phyloP scores from a whole-genome alignment of 2,797 vertebrate species.

The Lagodon rhomboides region DNA sequence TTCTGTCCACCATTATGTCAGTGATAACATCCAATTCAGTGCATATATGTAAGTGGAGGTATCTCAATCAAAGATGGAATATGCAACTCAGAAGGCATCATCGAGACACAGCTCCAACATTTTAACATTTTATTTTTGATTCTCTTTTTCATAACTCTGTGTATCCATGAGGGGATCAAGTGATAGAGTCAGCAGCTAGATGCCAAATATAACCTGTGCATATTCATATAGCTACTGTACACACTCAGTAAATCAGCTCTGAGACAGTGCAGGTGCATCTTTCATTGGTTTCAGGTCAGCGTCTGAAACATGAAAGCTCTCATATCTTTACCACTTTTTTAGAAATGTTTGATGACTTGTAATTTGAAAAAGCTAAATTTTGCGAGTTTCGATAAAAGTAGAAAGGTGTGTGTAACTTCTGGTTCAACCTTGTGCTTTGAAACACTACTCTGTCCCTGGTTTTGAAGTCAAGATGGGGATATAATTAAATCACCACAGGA shows the following conservation, averaged over 20 bases:
- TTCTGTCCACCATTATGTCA: neutral
- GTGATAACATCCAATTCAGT: neutral
- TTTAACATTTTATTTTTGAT: neutral
- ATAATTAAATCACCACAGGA: neutral
- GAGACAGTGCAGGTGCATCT: neutral
- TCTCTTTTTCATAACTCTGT: neutral
- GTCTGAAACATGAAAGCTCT: neutral
- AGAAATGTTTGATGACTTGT: neutral
- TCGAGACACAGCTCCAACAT: neutral
- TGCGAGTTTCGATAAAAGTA: neutral
- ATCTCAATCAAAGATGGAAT: too few relatives aligned
- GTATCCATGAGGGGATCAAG: rapidly evolving
- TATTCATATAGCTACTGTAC: neutral
- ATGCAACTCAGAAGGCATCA: neutral
- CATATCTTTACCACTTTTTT: neutral
- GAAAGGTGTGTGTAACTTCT: neutral
- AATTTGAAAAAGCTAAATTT: neutral
- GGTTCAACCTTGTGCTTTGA: neutral
- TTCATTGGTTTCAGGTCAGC: neutral
- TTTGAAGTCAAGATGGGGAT: neutral
- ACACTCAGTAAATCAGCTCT: neutral
- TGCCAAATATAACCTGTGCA: neutral
- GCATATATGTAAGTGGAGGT: neutral
- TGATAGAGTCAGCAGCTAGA: neutral
- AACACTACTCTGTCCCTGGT: neutral